Base-by-base conservation (phyloP, 2,888 invertebrate species). In the Germaria angustata region DNA sequence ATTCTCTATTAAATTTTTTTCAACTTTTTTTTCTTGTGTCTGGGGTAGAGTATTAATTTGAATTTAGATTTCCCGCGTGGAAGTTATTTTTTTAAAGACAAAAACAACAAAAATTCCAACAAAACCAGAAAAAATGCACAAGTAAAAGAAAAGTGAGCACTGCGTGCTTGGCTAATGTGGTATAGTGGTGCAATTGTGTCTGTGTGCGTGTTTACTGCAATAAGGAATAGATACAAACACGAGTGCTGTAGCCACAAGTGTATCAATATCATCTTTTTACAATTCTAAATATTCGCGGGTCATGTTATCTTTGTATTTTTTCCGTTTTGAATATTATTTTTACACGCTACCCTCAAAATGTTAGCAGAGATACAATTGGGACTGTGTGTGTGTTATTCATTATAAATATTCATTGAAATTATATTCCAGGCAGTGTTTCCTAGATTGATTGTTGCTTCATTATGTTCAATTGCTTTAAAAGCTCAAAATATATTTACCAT, bases 11-110 rank as follows among this genome's bases (percentile, higher is more conserved):
- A 44, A 13, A 13, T 39, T n/a, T 51, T 22, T 51, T 34, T 15
- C 2, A 13, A 24, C 17, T 11, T 34, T 57, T 57, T 57, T 44
- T 49, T 36, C 7, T 39, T 9, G 11, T 69, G 36, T 69, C 20
- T 49, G 32, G 17, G 15, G 53, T 36, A 53, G 44, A 59, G 75
- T 71, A 82, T 82, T 82, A 82, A 82, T 82, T 82, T 82, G 82
- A 82, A 82, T 82, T 82, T 82, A 82, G 82, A 82, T 82, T 82
- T 82, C 82, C 82, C 82, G 79, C 79, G 82, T 82, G 79, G 71
- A 79, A 76, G 59, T 79, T 76, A 71, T 59, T 75, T 32, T 61
- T 75, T 59, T 44, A 28, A 44, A 73, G 61, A 22, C 17, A 32
- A 44, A 57, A 44, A 32, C 8, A 32, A 15, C 34, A 44, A 63